These are phyloP conservation scores for Pachycephala philippinensis DNA, from an alignment of 2,113 vertebrate genomes.

Conservation along the genomic window DNA sequence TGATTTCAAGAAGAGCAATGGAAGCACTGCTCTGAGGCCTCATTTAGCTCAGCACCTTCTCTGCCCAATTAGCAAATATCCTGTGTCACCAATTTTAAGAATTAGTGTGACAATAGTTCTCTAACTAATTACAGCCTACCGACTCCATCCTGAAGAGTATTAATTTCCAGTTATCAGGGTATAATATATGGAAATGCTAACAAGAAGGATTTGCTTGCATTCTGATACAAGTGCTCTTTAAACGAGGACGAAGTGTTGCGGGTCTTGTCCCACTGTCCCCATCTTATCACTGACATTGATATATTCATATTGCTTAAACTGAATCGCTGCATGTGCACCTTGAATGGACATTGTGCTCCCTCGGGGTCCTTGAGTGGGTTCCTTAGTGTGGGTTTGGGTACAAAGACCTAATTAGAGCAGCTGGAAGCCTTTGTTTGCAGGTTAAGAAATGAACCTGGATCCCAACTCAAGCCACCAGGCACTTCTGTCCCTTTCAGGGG, in stretches of 20 bases:
- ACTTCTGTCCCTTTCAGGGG: neutral
- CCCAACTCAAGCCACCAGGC: neutral
- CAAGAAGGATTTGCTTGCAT: neutral
- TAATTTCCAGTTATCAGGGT: neutral
- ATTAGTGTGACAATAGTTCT: neutral
- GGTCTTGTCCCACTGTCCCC: neutral
- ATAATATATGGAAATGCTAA: neutral
- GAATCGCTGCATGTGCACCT: neutral
- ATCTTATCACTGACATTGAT: neutral
- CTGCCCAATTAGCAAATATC: slow-evolving; percentile 9
- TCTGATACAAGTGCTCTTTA: neutral
- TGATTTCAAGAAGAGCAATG: neutral
- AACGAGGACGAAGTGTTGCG: neutral
- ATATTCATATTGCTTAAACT: neutral
- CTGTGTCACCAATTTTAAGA: neutral
- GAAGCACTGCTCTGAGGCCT: neutral
- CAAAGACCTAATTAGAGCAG: neutral
- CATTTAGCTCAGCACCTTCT: neutral
- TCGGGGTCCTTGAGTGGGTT: neutral
- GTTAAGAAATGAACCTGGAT: neutral
- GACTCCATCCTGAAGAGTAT: neutral
- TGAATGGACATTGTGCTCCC: neutral
- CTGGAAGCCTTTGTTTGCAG: neutral
- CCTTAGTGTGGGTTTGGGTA: neutral
- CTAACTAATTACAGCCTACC: neutral